phyloP scores from a whole-genome alignment of 2,888 invertebrate genomes.

The Pasiphila rectangulata region DNA sequence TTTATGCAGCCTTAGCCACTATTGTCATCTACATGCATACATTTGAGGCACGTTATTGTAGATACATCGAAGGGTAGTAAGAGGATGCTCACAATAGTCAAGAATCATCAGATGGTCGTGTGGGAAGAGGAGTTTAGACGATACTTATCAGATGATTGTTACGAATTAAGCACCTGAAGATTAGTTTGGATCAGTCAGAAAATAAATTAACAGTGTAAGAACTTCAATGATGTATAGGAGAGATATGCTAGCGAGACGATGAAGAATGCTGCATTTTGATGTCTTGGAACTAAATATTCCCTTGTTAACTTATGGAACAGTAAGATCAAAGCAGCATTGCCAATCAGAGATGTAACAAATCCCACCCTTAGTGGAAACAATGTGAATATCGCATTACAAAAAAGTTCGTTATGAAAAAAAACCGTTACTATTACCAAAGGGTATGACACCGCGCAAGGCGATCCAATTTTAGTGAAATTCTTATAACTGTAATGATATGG shows the following conservation, averaged over 20 bases:
- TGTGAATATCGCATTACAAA: constrained; percentile 75
- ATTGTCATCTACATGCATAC: constrained; percentile 76
- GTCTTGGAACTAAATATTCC: constrained; percentile 34
- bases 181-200: constrained; percentile 33
- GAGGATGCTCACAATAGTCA: constrained; percentile 60
- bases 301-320: constrained; percentile 53
- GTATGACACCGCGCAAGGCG: constrained; percentile 72
- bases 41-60: constrained; percentile 73
- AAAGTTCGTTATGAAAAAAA: constrained; percentile 78
- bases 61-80: constrained; percentile 64
- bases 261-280: background rate
- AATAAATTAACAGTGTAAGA: constrained; percentile 25
- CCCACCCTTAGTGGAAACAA: constrained; percentile 74
- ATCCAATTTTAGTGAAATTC: constrained; percentile 76
- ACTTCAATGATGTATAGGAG: background rate
- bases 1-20: constrained; percentile 77
- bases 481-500: constrained; percentile 73
- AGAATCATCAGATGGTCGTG: constrained; percentile 65
- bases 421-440: constrained; percentile 78
- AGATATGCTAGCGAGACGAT: background rate
- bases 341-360: constrained; percentile 66
- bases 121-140: constrained; percentile 76
- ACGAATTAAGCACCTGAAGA: constrained; percentile 68
- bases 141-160: constrained; percentile 80
- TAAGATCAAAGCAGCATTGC: constrained; percentile 61